Evolutionary conservation across 2,797 vertebrate species (phyloP).

Genomic region (Emydoidea blandingii): DNA sequence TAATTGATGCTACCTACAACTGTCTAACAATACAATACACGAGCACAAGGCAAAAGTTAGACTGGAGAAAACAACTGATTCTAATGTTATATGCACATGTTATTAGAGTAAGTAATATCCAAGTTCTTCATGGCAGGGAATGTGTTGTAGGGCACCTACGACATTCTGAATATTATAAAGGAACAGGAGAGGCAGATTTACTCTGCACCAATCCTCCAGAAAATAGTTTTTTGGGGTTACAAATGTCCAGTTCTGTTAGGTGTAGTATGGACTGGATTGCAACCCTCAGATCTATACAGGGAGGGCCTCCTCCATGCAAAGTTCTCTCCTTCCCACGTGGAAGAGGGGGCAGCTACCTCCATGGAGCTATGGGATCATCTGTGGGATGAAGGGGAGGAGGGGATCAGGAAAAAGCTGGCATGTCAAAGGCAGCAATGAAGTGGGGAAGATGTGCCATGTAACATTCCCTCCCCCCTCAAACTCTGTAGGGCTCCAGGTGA

Average conservation of each 20-base stretch:
- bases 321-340: no score
- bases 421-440: background rate
- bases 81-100: background rate
- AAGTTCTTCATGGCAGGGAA: fast-evolving
- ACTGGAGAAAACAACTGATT: background rate
- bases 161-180: background rate
- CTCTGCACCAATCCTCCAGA: background rate
- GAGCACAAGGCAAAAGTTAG: background rate
- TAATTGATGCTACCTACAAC: background rate
- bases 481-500: background rate
- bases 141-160: background rate
- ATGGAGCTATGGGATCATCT: background rate
- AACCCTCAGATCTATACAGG: fast-evolving
- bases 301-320: background rate
- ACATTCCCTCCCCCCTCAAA: fast-evolving
- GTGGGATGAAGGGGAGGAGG: background rate
- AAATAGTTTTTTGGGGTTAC: background rate
- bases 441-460: background rate
- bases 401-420: background rate
- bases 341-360: background rate
- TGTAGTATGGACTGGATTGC: background rate
- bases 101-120: background rate
- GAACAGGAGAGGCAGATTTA: background rate
- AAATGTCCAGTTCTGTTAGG: background rate
- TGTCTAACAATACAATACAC: background rate